Conservation (phyloP, 2,888 invertebrate genomes). For the Drosophila austrosaltans region DNA sequence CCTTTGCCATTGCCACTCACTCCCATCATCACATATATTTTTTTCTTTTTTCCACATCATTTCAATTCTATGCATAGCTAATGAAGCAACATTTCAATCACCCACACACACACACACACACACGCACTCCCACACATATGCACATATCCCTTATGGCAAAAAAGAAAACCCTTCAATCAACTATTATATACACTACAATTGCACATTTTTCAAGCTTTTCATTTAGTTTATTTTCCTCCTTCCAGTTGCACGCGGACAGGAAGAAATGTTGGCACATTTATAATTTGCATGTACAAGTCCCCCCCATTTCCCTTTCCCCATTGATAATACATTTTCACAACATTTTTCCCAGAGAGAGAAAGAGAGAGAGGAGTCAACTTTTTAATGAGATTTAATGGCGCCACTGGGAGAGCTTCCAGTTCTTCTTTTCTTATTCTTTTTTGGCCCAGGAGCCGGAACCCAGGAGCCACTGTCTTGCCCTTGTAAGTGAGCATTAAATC, state of each 20-base stretch:
- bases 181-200: conserved; percentile 32
- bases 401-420: conserved; percentile 62
- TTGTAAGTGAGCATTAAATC: conserved; percentile 74
- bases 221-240: conserved; percentile 25
- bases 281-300: conserved; percentile 60
- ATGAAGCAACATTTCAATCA: background rate
- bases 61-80: conserved; percentile 36
- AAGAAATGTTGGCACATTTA: conserved; percentile 63
- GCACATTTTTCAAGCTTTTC: conserved; percentile 44
- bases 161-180: conserved; percentile 2
- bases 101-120: background rate
- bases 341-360: conserved; percentile 1
- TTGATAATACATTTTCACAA: background rate
- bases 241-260: conserved; percentile 16
- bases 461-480: conserved; percentile 23
- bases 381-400: conserved; percentile 77
- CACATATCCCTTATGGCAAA: background rate
- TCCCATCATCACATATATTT: background rate
- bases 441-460: conserved; percentile 29
- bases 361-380: conserved; percentile 55
- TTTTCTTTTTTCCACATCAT: conserved; percentile 35
- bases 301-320: background rate
- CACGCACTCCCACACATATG: conserved; percentile 1
- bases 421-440: background rate
- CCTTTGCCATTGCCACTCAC: background rate